Percentiles rank a stretch among this genome's conserved stretches.
These are phyloP conservation scores for Hypomecis atomaria DNA, from an alignment of 2,888 invertebrate species.

Conservation along the genomic window DNA sequence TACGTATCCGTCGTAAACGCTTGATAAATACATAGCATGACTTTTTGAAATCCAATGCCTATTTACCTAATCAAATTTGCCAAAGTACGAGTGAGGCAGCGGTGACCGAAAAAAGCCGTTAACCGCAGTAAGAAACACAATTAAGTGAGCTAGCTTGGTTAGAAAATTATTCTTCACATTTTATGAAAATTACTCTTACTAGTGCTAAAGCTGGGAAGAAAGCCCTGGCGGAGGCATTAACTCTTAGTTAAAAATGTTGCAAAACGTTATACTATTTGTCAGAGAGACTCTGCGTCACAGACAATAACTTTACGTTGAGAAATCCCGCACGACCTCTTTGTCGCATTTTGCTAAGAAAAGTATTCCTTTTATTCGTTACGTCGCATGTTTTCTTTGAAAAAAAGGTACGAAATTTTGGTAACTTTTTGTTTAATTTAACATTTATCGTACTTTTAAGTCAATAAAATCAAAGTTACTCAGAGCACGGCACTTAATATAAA, in stretches of 20 bases:
- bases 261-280: slow-evolving; percentile 76
- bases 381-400: slow-evolving; percentile 49
- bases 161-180: slow-evolving; percentile 17
- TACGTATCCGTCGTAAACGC: too few relatives aligned
- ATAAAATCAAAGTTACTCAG: too few relatives aligned
- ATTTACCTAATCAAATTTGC: too few relatives aligned
- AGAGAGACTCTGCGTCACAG: slow-evolving; percentile 72
- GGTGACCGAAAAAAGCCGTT: not conserved
- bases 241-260: slow-evolving; percentile 72
- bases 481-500: too few relatives aligned
- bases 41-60: too few relatives aligned
- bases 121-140: slow-evolving; percentile 13
- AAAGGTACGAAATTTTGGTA: slow-evolving; percentile 28
- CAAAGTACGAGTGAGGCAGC: too few relatives aligned
- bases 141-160: slow-evolving; percentile 14
- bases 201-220: slow-evolving; percentile 35
- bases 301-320: slow-evolving; percentile 77
- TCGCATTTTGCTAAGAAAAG: slow-evolving; percentile 76
- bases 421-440: not conserved
- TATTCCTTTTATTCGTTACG: slow-evolving; percentile 70
- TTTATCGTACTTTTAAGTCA: too few relatives aligned
- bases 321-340: slow-evolving; percentile 77
- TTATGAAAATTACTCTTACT: slow-evolving; percentile 18
- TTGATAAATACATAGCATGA: too few relatives aligned
- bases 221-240: slow-evolving; percentile 55